These are phyloP conservation scores for Chaetops frenatus DNA, from an alignment of 2,113 vertebrate species.

Conservation along the genomic window DNA sequence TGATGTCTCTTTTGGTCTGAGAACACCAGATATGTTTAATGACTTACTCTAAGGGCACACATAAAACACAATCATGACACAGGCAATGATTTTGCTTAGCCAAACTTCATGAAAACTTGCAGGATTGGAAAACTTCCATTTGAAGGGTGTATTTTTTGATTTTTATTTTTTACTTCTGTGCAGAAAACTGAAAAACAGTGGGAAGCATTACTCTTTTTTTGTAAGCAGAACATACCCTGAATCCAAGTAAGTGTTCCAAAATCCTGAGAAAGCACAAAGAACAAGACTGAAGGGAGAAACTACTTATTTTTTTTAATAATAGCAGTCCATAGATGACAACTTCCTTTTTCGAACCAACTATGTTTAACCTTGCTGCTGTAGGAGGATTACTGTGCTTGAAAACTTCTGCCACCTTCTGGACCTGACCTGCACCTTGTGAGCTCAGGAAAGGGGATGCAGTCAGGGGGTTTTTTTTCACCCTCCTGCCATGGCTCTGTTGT, in stretches of 20 bases:
- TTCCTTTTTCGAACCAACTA: not conserved
- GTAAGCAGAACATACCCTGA: not conserved
- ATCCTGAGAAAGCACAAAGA: not conserved
- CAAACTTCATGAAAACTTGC: not conserved
- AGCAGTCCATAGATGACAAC: not conserved
- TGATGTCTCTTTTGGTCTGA: not conserved
- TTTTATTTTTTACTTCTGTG: not conserved
- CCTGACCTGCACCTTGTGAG: not conserved
- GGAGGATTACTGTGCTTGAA: not conserved
- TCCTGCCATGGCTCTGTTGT: rapidly evolving
- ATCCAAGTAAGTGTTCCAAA: not conserved
- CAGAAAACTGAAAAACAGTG: not conserved
- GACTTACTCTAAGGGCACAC: not conserved
- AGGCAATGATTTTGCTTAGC: not conserved
- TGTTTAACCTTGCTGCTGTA: not conserved
- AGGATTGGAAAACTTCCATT: not conserved
- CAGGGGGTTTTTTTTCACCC: rapidly evolving
- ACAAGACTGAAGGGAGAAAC: not conserved
- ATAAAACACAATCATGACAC: not conserved
- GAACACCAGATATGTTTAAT: not conserved
- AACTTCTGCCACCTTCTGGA: not conserved
- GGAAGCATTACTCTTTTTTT: not conserved
- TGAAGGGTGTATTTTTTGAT: not conserved
- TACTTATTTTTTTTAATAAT: not conserved
- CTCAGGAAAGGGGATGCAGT: not conserved